A percentile compares a stretch with the other conserved stretches of the same genome.
These are phyloP conservation scores for Echinometra lucunter DNA, from an alignment of 53 echinoderm and acorn worm species.

Conservation along the genomic window DNA sequence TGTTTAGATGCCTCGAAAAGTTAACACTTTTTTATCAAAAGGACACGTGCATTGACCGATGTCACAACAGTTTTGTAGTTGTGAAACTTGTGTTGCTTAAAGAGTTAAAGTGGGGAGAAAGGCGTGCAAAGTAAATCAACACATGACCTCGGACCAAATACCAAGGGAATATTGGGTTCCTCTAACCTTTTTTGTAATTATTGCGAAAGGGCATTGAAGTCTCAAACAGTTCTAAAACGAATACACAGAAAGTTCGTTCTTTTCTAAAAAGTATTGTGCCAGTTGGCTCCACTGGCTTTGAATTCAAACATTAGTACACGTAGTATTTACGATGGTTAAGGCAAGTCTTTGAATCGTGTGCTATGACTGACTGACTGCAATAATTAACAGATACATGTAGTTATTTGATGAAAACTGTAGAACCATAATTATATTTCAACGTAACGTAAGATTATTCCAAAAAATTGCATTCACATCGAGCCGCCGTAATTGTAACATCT, in stretches of 20 bases:
- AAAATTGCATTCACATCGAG: no score
- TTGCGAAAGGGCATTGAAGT: neutral
- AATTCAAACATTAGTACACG: no score
- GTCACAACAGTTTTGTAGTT: neutral
- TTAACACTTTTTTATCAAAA: neutral
- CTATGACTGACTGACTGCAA: neutral
- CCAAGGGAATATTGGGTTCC: neutral
- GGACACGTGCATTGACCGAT: conserved; percentile 4
- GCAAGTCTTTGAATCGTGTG: neutral
- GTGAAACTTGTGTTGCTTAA: neutral
- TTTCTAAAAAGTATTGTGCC: neutral
- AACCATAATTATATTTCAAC: no score
- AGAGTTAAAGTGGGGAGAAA: neutral
- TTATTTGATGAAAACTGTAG: no score
- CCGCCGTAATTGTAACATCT: neutral
- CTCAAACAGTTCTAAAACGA: neutral
- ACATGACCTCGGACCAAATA: conserved; percentile 19
- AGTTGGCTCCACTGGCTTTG: no score
- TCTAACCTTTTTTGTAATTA: neutral
- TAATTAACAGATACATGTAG: no score
- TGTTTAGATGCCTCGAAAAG: conserved; percentile 40
- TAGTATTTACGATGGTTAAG: neutral
- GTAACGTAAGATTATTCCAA: no score
- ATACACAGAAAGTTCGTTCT: neutral
- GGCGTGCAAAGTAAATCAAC: neutral